Percentiles rank a stretch among this genome's conserved stretches.
These are phyloP conservation scores for Rotaria socialis DNA, from an alignment of 2,888 invertebrate species.

Conservation along the genomic window DNA sequence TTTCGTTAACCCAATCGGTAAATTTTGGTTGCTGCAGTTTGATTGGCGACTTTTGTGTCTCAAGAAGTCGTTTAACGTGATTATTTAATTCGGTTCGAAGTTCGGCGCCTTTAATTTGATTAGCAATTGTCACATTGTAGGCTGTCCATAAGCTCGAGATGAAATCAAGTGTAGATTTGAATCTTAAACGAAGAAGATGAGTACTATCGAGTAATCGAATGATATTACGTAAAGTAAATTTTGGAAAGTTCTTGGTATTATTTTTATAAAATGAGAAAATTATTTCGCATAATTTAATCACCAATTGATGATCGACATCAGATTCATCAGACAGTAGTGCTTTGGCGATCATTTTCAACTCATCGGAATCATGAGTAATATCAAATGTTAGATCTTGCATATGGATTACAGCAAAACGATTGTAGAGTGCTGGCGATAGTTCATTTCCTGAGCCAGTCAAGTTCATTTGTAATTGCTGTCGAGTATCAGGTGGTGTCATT, in stretches of 20 bases:
- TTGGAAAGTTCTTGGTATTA: background rate
- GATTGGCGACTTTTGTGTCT: too few relatives aligned
- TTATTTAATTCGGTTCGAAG: background rate
- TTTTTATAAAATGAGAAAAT: background rate
- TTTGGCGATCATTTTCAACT: background rate
- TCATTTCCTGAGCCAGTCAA: background rate
- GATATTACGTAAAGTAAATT: background rate
- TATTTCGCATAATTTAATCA: background rate
- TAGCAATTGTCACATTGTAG: background rate
- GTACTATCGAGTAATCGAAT: slow-evolving; percentile 14
- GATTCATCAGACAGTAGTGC: background rate
- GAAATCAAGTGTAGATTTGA: background rate
- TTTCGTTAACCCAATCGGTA: background rate
- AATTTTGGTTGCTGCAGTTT: background rate
- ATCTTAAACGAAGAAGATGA: background rate
- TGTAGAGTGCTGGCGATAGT: background rate
- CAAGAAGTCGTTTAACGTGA: too few relatives aligned
- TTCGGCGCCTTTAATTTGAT: background rate
- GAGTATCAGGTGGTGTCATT: background rate
- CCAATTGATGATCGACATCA: background rate
- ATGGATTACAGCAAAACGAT: background rate
- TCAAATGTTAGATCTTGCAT: background rate
- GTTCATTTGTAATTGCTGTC: background rate
- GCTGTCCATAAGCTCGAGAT: background rate
- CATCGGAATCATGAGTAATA: background rate